A percentile compares a stretch with the other conserved stretches of the same genome.
phyloP scores from a whole-genome alignment of 2,113 vertebrate genomes.

The Sinocyclocheilus anshuiensis region DNA sequence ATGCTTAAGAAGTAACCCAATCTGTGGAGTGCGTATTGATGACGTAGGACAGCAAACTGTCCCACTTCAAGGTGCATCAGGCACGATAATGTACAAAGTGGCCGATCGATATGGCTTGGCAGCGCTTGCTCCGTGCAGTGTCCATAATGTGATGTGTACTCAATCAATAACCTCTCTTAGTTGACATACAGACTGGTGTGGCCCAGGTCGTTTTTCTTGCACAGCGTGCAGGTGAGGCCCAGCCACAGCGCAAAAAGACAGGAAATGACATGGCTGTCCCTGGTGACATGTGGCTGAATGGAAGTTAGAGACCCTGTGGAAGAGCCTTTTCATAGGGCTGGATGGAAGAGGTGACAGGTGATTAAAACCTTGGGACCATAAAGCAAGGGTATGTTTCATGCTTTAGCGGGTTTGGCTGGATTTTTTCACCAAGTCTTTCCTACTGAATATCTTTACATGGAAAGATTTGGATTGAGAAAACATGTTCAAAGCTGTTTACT shows the following conservation, averaged over 20 bases:
- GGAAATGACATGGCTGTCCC: constrained; percentile 7
- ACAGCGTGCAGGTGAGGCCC: not conserved
- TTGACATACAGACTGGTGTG: constrained; percentile 40
- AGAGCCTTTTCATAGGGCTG: not conserved
- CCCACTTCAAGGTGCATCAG: constrained; percentile 46
- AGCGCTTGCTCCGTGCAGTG: constrained; percentile 36
- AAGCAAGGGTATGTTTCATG: not conserved
- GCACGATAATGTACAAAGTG: constrained; percentile 53
- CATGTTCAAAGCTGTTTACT: too few species aligned
- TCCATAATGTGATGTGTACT: constrained; percentile 55
- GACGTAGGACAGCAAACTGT: constrained; percentile 37
- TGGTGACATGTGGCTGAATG: not conserved
- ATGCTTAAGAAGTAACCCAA: constrained; percentile 43
- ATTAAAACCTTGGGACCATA: not conserved
- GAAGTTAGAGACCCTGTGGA: constrained; percentile 14
- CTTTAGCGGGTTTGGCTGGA: not conserved
- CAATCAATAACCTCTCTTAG: constrained; percentile 51
- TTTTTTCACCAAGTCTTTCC: not conserved
- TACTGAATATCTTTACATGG: too few species aligned
- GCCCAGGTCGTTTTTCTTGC: not conserved
- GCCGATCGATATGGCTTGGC: constrained; percentile 51
- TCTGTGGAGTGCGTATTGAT: constrained; percentile 44
- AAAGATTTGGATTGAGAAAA: too few species aligned
- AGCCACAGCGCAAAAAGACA: not conserved
- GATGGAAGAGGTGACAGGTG: not conserved